These are phyloP conservation scores for Condylostylus longicornis DNA, from an alignment of 1,140 invertebrate species.

Conservation along the genomic window DNA sequence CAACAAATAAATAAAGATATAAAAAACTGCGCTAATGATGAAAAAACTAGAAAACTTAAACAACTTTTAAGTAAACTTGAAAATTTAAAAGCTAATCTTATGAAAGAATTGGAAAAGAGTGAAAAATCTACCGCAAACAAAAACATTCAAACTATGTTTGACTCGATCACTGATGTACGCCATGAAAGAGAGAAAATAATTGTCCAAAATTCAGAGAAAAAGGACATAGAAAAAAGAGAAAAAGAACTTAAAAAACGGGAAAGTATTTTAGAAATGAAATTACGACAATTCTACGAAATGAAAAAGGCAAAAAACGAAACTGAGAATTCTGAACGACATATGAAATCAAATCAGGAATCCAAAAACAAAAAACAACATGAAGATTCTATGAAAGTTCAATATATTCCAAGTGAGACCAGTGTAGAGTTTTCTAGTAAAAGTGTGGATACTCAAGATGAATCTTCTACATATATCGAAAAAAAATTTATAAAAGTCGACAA, in stretches of 20 bases:
- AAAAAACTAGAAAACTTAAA: conserved; percentile 15
- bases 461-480: no score
- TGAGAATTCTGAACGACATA: neutral
- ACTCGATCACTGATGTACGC: conserved; percentile 12
- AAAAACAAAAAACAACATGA: neutral
- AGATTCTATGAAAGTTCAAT: neutral
- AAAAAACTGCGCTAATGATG: conserved; percentile 8
- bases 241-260: conserved; percentile 20
- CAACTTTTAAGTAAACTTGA: conserved; percentile 19
- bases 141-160: conserved; percentile 16
- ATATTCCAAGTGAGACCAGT: neutral
- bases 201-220: neutral
- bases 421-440: no score
- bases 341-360: neutral
- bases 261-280: conserved; percentile 16
- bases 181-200: conserved; percentile 16
- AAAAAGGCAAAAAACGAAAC: conserved; percentile 1
- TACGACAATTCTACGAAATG: conserved; percentile 15
- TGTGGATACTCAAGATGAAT: no score
- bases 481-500: conserved; percentile 6
- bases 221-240: conserved; percentile 12
- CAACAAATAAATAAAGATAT: conserved; percentile 20
- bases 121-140: conserved; percentile 5
- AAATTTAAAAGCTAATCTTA: conserved; percentile 13
- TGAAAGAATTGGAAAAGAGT: conserved; percentile 15